phyloP scores from a whole-genome alignment of 92 coral and sea anemone genomes.

The Porites rus region DNA sequence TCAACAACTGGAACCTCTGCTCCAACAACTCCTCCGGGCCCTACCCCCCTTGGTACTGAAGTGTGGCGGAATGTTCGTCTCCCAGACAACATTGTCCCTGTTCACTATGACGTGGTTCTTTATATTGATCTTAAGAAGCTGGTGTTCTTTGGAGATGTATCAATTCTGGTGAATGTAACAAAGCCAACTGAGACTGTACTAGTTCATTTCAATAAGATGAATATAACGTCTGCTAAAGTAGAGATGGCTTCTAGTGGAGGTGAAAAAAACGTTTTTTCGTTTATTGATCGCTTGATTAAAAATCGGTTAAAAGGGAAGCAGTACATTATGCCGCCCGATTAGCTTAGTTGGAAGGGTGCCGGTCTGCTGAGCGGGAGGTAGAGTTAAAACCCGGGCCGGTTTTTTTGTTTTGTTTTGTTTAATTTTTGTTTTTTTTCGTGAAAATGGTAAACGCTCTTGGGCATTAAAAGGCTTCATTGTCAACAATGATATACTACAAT shows the following conservation, averaged over 20 bases:
- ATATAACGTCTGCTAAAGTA: conserved; percentile 70
- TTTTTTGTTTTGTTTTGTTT: too few relatives aligned
- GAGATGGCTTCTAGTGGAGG: conserved; percentile 42
- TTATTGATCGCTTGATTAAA: background rate
- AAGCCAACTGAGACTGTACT: conserved; percentile 75
- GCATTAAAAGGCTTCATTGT: too few relatives aligned
- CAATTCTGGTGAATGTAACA: conserved; percentile 62
- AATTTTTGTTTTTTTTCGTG: too few relatives aligned
- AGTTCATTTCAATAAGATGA: conserved; percentile 81
- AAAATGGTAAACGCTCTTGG: too few relatives aligned
- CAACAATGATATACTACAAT: too few relatives aligned
- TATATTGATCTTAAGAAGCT: conserved; percentile 66
- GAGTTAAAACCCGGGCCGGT: too few relatives aligned
- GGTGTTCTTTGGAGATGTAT: conserved; percentile 76
- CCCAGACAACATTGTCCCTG: conserved; percentile 77
- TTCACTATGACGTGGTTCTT: conserved; percentile 80
- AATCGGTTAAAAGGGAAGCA: background rate
- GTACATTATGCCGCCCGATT: too few relatives aligned
- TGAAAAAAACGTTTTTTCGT: conserved; percentile 1
- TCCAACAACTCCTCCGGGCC: conserved; percentile 36
- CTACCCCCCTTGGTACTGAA: conserved; percentile 86
- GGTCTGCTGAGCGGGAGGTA: too few relatives aligned
- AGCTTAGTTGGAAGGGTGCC: too few relatives aligned
- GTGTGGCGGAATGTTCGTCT: conserved; percentile 94
- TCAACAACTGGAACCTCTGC: background rate